Percentiles rank a stretch among this genome's conserved stretches.
Conservation (phyloP, 2,113 vertebrate species). For the Equus quagga region DNA sequence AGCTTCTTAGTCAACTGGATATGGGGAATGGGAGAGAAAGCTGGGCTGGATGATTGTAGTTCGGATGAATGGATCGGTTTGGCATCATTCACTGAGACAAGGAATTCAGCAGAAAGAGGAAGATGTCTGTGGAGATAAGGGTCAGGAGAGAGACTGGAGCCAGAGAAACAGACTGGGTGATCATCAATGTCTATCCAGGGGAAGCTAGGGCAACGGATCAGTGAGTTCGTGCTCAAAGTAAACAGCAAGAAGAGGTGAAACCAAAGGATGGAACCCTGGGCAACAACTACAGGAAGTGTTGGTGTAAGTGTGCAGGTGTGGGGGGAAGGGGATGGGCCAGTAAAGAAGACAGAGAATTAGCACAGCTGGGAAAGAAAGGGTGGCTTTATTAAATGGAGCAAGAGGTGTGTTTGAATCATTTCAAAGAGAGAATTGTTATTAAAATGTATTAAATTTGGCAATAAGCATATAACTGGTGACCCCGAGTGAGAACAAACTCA, state of each 20-base stretch:
- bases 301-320: background rate
- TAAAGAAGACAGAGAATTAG: background rate
- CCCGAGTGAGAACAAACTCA: background rate
- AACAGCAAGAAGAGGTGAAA: background rate
- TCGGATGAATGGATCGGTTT: background rate
- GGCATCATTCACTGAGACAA: background rate
- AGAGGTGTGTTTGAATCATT: background rate
- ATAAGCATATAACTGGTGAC: background rate
- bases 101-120: background rate
- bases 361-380: background rate
- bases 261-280: background rate
- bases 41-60: background rate
- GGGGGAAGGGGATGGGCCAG: fast-evolving
- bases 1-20: background rate
- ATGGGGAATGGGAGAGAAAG: background rate
- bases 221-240: background rate
- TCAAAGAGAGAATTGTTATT: background rate
- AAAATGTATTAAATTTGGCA: background rate
- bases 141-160: background rate
- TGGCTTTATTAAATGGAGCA: background rate
- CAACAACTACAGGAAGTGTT: background rate
- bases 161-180: background rate
- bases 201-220: background rate
- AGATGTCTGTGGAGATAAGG: background rate
- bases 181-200: background rate